Evolutionary conservation across 2,797 vertebrate species (phyloP).

Genomic region (Apodemus agrarius): DNA sequence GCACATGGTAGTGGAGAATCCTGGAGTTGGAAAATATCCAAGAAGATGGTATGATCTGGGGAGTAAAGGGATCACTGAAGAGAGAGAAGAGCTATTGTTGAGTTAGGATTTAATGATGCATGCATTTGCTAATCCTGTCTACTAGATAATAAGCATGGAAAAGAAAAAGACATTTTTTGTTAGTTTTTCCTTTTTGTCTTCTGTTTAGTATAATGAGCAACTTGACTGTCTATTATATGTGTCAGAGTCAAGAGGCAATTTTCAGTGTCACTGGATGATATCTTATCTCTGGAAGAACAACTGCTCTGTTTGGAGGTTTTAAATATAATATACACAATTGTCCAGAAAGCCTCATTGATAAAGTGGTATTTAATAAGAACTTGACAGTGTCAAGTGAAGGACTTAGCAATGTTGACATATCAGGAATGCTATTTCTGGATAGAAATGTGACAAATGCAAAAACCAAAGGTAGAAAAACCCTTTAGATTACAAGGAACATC

Average conservation of each 20-base stretch:
- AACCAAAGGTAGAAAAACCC: neutral
- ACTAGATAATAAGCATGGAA: neutral
- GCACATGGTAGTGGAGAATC: neutral
- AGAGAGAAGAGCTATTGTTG: neutral
- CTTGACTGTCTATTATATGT: neutral
- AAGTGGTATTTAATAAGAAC: neutral
- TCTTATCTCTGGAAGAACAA: neutral
- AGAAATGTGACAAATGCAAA: constrained; percentile 7
- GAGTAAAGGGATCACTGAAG: neutral
- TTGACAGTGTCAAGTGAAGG: neutral
- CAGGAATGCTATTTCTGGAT: neutral
- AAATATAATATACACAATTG: neutral
- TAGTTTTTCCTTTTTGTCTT: neutral
- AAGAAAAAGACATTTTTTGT: neutral
- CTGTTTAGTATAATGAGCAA: neutral
- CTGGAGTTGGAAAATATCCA: neutral
- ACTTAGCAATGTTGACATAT: constrained; percentile 23
- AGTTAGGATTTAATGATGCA: neutral
- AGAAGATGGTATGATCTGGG: neutral
- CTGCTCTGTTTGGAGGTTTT: neutral
- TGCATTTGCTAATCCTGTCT: neutral
- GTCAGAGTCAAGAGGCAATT: constrained; percentile 26
- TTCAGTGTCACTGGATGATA: constrained; percentile 20
- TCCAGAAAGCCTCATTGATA: neutral
- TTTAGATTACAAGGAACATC: neutral